A percentile compares a stretch with the other conserved stretches of the same genome.
Evolutionary conservation across 2,797 vertebrate genomes (phyloP).

Genomic region (Acanthurus leucopareius): DNA sequence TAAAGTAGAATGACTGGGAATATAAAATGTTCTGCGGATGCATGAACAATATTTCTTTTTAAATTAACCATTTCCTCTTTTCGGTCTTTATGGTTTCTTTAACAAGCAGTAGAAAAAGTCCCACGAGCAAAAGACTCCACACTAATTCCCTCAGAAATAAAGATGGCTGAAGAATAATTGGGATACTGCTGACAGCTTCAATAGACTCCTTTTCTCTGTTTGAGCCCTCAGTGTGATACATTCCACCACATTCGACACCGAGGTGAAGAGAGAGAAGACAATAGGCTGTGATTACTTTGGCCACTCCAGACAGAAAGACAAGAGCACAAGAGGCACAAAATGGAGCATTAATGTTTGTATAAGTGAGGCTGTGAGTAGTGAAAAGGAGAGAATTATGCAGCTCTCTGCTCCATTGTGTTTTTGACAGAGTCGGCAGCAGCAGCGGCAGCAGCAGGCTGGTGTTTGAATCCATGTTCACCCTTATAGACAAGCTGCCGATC

Average conservation of each 20-base stretch:
- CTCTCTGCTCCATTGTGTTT: slow-evolving; percentile 54
- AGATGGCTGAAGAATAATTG: slow-evolving; percentile 49
- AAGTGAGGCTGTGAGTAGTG: slow-evolving; percentile 49
- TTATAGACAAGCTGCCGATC: slow-evolving; percentile 44
- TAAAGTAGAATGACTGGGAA: background rate
- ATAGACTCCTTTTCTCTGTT: slow-evolving; percentile 2
- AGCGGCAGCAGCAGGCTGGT: slow-evolving; percentile 38
- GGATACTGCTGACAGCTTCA: slow-evolving; percentile 36
- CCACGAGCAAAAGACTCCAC: slow-evolving; percentile 9
- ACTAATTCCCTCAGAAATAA: slow-evolving; percentile 34
- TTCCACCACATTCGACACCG: slow-evolving; percentile 43
- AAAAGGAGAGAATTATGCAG: slow-evolving; percentile 58
- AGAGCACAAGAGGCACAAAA: slow-evolving; percentile 53
- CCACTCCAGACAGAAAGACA: slow-evolving; percentile 50
- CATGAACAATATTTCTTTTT: background rate
- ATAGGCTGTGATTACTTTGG: slow-evolving; percentile 60
- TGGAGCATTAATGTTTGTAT: slow-evolving; percentile 63
- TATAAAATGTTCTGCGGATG: background rate
- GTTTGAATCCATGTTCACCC: slow-evolving; percentile 45
- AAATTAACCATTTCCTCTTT: slow-evolving; percentile 19
- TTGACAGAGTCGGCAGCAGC: slow-evolving; percentile 42
- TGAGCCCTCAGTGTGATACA: slow-evolving; percentile 16
- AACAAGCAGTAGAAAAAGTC: slow-evolving; percentile 36
- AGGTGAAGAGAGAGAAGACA: slow-evolving; percentile 39
- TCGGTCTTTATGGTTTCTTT: slow-evolving; percentile 28